Percentiles rank a stretch among this genome's conserved stretches.
Conservation (phyloP, 2,797 vertebrate genomes). For the Stomatorhinus walkeri region DNA sequence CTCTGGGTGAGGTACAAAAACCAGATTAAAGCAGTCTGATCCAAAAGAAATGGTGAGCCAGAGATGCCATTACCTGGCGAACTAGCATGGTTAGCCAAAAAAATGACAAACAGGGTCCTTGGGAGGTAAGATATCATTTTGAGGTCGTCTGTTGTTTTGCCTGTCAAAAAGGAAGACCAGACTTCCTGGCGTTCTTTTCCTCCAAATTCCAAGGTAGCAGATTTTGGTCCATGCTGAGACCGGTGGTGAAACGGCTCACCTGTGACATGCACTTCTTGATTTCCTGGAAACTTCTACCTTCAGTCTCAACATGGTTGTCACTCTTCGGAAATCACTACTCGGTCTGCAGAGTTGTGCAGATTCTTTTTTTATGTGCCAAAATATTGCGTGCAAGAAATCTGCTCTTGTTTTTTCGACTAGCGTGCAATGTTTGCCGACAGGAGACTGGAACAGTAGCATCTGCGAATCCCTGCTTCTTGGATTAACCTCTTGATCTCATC, state of each 20-base stretch:
- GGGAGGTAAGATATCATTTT: not conserved
- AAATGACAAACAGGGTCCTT: not conserved
- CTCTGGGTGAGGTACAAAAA: not conserved
- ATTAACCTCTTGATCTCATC: not conserved
- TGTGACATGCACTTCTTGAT: not conserved
- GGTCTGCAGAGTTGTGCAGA: not conserved
- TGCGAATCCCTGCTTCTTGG: not conserved
- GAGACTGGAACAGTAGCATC: not conserved
- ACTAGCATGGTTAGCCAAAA: not conserved
- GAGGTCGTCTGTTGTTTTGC: not conserved
- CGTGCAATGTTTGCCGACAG: not conserved
- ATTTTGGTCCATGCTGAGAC: not conserved
- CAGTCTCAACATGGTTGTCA: not conserved
- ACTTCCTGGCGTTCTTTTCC: not conserved
- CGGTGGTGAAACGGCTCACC: not conserved
- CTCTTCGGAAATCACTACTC: not conserved
- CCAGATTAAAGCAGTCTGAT: constrained; percentile 14
- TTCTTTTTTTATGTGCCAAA: not conserved
- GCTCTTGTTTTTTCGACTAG: not conserved
- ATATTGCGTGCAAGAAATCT: not conserved
- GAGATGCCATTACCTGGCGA: not conserved
- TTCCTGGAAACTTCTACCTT: not conserved
- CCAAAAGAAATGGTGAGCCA: not conserved
- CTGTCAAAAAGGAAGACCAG: not conserved
- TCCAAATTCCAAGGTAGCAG: not conserved